These are phyloP conservation scores for Pagrus major DNA, from an alignment of 2,113 vertebrate species.

Conservation along the genomic window DNA sequence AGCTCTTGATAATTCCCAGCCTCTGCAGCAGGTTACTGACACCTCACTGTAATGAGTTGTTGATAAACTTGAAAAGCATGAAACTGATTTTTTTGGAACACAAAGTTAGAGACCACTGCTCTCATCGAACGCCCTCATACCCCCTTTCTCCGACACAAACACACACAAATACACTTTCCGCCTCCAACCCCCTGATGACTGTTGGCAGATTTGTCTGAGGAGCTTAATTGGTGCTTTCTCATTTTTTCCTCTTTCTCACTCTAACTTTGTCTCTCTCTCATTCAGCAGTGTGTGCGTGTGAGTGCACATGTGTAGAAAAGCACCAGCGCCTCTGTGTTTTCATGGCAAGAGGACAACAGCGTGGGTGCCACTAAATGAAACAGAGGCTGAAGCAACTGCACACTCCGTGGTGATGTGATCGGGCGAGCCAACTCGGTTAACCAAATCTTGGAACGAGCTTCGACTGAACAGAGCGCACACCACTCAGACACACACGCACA, in stretches of 20 bases:
- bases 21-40: slow-evolving; percentile 57
- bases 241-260: slow-evolving; percentile 60
- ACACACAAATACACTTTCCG: slow-evolving; percentile 42
- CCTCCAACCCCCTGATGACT: slow-evolving; percentile 69
- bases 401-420: slow-evolving; percentile 64
- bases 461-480: slow-evolving; percentile 16
- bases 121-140: slow-evolving; percentile 12
- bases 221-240: slow-evolving; percentile 76
- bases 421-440: slow-evolving; percentile 69
- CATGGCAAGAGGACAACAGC: slow-evolving; percentile 57
- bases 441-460: slow-evolving; percentile 68
- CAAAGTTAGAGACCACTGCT: slow-evolving; percentile 53
- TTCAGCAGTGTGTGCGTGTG: slow-evolving; percentile 39
- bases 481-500: slow-evolving; percentile 29
- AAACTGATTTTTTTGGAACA: slow-evolving; percentile 34
- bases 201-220: slow-evolving; percentile 70
- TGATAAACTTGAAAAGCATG: slow-evolving; percentile 46
- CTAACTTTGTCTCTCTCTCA: slow-evolving; percentile 56
- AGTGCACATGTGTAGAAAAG: slow-evolving; percentile 1
- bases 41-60: slow-evolving; percentile 38
- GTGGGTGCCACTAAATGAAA: slow-evolving; percentile 73
- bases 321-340: slow-evolving; percentile 42
- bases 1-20: slow-evolving; percentile 39
- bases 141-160: slow-evolving; percentile 33
- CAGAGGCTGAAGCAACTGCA: slow-evolving; percentile 69